These are phyloP conservation scores for Drosophila rellima DNA, from an alignment of 2,888 invertebrate genomes.

Conservation along the genomic window DNA sequence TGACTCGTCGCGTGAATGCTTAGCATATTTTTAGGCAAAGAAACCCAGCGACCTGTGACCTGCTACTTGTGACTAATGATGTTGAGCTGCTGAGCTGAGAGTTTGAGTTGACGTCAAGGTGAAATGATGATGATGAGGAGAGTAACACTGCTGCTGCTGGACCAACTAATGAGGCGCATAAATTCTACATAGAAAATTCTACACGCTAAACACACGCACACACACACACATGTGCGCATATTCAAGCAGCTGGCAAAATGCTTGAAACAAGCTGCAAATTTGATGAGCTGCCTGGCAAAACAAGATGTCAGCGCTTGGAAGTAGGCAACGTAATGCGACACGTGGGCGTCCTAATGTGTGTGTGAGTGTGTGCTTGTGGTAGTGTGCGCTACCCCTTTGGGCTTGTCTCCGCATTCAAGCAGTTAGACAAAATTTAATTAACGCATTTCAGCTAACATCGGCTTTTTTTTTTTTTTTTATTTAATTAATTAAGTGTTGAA, in stretches of 20 bases:
- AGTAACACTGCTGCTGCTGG: constrained; percentile 46
- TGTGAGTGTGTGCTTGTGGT: constrained; percentile 6
- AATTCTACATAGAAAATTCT: constrained; percentile 68
- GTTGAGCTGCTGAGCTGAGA: constrained; percentile 53
- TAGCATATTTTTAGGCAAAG: constrained; percentile 74
- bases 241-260: constrained; percentile 59
- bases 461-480: too few species aligned
- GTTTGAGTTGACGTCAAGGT: constrained; percentile 37
- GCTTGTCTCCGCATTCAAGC: constrained; percentile 63
- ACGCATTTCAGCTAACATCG: constrained; percentile 65
- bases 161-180: constrained; percentile 83
- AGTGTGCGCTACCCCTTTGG: constrained; percentile 25
- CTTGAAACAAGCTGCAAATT: constrained; percentile 75
- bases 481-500: too few species aligned
- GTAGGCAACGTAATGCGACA: constrained; percentile 55
- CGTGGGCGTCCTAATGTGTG: constrained; percentile 27
- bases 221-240: constrained; percentile 42
- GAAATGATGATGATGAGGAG: constrained; percentile 32
- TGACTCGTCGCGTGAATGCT: constrained; percentile 63
- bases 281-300: constrained; percentile 70
- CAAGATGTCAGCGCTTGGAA: constrained; percentile 70
- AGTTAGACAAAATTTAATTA: constrained; percentile 76
- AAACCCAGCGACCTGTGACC: constrained; percentile 49
- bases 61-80: constrained; percentile 81
- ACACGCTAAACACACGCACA: constrained; percentile 24